Conservation (phyloP, 2,113 vertebrate species). For the Heptranchias perlo region DNA sequence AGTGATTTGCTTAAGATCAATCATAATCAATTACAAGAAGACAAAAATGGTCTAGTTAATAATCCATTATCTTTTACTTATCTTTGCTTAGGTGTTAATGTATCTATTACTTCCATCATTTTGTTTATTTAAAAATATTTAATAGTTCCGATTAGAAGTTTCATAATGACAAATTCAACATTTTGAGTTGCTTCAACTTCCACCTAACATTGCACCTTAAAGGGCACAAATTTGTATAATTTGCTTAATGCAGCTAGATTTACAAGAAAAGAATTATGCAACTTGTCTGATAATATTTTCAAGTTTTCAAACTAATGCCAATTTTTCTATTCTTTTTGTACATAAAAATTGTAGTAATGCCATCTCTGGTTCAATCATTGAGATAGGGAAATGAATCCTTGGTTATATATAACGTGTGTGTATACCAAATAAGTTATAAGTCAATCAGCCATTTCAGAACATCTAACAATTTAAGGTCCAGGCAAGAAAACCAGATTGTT, state of each 20-base stretch:
- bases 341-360: background rate
- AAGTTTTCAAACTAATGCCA: background rate
- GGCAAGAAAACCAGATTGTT: background rate
- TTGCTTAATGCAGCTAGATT: background rate
- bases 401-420: background rate
- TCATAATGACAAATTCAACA: no score
- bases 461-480: background rate
- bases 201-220: background rate
- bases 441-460: background rate
- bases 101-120: no score
- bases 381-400: background rate
- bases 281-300: background rate
- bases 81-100: no score
- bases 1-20: no score
- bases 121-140: no score
- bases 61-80: no score
- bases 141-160: no score
- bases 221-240: background rate
- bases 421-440: background rate
- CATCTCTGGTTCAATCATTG: background rate
- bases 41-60: no score
- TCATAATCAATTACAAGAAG: no score
- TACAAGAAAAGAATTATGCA: background rate
- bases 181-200: background rate
- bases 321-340: background rate